These are phyloP conservation scores for Zeugodacus cucurbitae DNA, from an alignment of 1,140 invertebrate genomes.

Conservation along the genomic window DNA sequence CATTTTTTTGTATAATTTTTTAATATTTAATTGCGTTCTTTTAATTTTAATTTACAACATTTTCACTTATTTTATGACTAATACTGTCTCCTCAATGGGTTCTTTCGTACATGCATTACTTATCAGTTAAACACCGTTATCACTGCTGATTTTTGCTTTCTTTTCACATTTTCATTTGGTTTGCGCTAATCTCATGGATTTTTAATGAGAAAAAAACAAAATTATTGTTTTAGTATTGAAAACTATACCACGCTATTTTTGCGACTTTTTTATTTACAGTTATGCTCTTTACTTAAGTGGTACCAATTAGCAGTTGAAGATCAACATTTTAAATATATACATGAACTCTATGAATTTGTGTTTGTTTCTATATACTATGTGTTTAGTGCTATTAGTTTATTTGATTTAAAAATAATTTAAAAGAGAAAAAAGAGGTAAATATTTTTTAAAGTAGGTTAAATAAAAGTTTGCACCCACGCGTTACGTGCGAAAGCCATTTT, in stretches of 20 bases:
- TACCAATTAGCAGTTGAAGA: background rate
- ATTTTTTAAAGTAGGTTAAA: background rate
- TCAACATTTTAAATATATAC: background rate
- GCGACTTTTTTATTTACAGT: constrained; percentile 22
- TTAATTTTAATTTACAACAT: no score
- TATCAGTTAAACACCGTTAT: constrained; percentile 15
- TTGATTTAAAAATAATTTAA: background rate
- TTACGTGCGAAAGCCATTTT: background rate
- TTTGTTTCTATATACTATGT: background rate
- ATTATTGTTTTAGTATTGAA: background rate
- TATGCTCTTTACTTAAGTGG: constrained; percentile 16
- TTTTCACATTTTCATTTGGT: background rate
- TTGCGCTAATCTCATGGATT: background rate
- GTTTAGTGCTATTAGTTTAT: background rate
- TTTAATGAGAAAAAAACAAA: background rate
- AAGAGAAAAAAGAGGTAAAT: background rate
- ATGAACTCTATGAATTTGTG: background rate
- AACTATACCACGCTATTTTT: background rate
- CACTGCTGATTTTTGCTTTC: background rate
- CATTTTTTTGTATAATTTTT: background rate
- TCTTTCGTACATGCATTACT: background rate
- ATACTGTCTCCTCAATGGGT: background rate
- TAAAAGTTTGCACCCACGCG: background rate
- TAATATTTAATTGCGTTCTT: no score
- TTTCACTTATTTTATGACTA: no score